Evolutionary conservation across 2,113 vertebrate genomes (phyloP), one percentile per base, ranked within the genome.

Genomic region (Philantomba maxwellii): DNA sequence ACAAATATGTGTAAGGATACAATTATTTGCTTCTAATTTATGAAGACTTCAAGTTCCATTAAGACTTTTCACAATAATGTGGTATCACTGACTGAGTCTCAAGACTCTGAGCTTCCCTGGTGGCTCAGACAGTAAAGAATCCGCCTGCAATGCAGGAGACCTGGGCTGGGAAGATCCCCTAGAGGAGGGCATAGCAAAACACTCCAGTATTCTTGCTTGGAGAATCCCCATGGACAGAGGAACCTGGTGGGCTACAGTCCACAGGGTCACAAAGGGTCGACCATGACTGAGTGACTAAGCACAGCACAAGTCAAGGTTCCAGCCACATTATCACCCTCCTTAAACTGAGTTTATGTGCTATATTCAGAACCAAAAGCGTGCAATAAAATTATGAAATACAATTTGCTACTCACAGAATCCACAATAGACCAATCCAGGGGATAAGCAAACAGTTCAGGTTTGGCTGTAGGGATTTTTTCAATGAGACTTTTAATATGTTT

Each of bases 401-500:
- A 96, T 51, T 53, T 47, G 28, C 36, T 93, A 99, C 99, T 99
- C 98, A 99, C 99, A 97, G 99, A 99, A 99, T 99, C 99, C 28
- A 99, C 99, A 98, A 99, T 99, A 66, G 99, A 98, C 99, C 99
- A 99, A 98, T 99, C 99, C 78, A 99, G 98, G 15, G 99, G 99
- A 99, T 99, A 99, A 89, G 99, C 99, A 98, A 99, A 99, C 86
- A 99, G 99, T 98, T 99, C 99, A 0, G 99, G 99, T 98, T 99
- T 99, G 87, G 99, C 99, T 8, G 99, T 99, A 60, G 99, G 99
- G 62, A 99, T 99, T 99, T 99, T 99, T 97, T 99, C 99, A 57
- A 99, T 99, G 23, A 99, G 99, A 98, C 99, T 99, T 98, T 99
- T 99, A 98, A 99, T 99, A 98, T 99, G 99, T 97, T 99, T 99